Base-by-base conservation (phyloP, 2,888 invertebrate species). In the Choreutis nemorana region DNA sequence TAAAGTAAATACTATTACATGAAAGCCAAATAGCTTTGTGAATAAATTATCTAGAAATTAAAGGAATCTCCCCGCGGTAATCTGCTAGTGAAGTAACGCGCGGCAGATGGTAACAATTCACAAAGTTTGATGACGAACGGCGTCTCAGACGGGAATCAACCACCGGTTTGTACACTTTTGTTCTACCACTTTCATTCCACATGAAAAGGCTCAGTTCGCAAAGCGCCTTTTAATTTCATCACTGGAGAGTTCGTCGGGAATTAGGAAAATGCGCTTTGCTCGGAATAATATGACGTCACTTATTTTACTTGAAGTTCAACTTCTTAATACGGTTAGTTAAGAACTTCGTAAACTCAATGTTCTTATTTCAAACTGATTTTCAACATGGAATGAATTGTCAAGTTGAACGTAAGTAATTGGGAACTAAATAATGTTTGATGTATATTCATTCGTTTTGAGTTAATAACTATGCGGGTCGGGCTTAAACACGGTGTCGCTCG, bases 31-130 rank as follows among this genome's bases (percentile, higher is more conserved):
- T n/a, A n/a, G n/a, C n/a, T n/a, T n/a, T n/a, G n/a, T n/a, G n/a
- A n/a, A n/a, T n/a, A n/a, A n/a, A n/a, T n/a, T n/a, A n/a, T n/a
- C n/a, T n/a, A n/a, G n/a, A n/a, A n/a, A 78, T 78, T 78, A 75
- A 77, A 73, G 62, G 66, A 72, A 73, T 66, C 73, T 70, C 66
- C 58, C 62, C 53, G 55, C 59, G 67, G 73, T 77, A 77, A 78
- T 78, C 77, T 66, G 75, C 44, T 67, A 70, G 66, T 65, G 65
- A 55, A 59, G 67, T 57, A 58, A 57, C 50, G 62, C 54, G 70
- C 72, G 57, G 62, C 75, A 75, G 73, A 73, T 77, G 77, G 64
- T 63, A 67, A 64, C 77, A 67, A 75, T 73, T 64, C 68, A 59
- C 63, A 58, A 77, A 77, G 63, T 77, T 77, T 68, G 70, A 71